These are phyloP conservation scores for Ips typographus DNA, from an alignment of 1,140 invertebrate genomes.

Conservation along the genomic window DNA sequence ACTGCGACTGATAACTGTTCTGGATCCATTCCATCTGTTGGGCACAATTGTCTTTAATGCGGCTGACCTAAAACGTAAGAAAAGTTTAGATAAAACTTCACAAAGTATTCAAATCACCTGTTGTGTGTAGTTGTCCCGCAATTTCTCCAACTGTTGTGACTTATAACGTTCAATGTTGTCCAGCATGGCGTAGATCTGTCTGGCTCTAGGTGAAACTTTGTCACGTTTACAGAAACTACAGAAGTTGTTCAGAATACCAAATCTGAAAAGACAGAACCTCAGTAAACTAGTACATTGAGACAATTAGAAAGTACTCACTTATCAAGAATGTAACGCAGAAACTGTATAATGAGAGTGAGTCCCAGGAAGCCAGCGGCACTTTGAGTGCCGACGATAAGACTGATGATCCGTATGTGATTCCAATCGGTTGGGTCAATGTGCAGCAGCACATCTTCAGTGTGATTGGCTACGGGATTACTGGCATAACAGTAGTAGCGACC, in stretches of 20 bases:
- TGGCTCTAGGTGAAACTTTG: slow-evolving; percentile 70
- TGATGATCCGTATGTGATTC: slow-evolving; percentile 79
- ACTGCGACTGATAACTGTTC: slow-evolving; percentile 85
- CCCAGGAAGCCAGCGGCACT: slow-evolving; percentile 78
- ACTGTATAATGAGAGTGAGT: slow-evolving; percentile 74
- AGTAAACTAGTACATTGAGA: background rate
- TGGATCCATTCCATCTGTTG: slow-evolving; percentile 92
- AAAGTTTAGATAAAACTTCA: background rate
- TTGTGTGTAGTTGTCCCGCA: slow-evolving; percentile 88
- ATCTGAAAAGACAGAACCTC: slow-evolving; percentile 53
- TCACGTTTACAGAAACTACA: slow-evolving; percentile 69
- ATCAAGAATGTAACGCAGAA: slow-evolving; percentile 68
- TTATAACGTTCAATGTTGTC: slow-evolving; percentile 91
- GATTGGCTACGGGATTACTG: slow-evolving; percentile 77
- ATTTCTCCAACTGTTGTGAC: slow-evolving; percentile 80
- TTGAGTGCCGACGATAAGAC: slow-evolving; percentile 76
- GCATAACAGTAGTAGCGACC: slow-evolving; percentile 88
- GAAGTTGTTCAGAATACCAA: slow-evolving; percentile 63
- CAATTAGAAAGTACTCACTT: slow-evolving; percentile 58
- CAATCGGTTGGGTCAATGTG: slow-evolving; percentile 81
- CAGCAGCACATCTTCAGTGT: slow-evolving; percentile 69
- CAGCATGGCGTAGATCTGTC: slow-evolving; percentile 81
- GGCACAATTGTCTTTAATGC: slow-evolving; percentile 89
- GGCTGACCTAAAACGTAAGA: slow-evolving; percentile 64
- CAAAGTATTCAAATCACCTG: slow-evolving; percentile 63